Conservation (phyloP, 2,888 invertebrate species). For the Apodemia hepburni region DNA sequence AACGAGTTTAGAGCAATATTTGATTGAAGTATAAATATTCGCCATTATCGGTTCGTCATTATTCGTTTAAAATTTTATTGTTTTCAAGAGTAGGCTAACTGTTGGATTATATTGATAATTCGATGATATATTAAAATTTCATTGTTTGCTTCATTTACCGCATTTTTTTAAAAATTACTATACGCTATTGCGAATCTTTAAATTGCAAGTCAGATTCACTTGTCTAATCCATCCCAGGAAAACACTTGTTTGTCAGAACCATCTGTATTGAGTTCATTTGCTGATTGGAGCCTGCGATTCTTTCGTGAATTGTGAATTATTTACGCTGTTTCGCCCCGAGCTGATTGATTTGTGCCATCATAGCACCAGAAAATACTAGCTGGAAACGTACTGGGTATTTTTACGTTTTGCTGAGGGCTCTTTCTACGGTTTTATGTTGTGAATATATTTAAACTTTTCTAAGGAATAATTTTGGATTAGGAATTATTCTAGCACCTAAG, state of each 20-base stretch:
- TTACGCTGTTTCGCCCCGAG: conserved; percentile 8
- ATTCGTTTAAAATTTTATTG: no score
- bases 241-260: conserved; percentile 17
- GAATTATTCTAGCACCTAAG: no score
- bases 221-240: conserved; percentile 8
- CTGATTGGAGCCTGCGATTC: conserved; percentile 28
- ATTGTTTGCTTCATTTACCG: no score
- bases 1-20: no score
- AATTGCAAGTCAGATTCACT: neutral
- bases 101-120: no score
- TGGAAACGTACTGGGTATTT: neutral
- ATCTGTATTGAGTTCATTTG: conserved; percentile 29
- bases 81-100: no score
- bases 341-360: conserved; percentile 8
- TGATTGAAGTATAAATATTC: no score
- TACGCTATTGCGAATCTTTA: no score
- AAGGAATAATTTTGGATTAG: neutral
- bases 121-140: no score
- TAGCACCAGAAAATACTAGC: neutral
- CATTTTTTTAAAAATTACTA: no score
- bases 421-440: neutral
- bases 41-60: no score
- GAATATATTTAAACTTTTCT: neutral
- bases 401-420: neutral
- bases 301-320: conserved; percentile 18